A percentile compares a stretch with the other conserved stretches of the same genome.
phyloP scores from a whole-genome alignment of 2,888 invertebrate genomes.

The Pherbina coryleti region DNA sequence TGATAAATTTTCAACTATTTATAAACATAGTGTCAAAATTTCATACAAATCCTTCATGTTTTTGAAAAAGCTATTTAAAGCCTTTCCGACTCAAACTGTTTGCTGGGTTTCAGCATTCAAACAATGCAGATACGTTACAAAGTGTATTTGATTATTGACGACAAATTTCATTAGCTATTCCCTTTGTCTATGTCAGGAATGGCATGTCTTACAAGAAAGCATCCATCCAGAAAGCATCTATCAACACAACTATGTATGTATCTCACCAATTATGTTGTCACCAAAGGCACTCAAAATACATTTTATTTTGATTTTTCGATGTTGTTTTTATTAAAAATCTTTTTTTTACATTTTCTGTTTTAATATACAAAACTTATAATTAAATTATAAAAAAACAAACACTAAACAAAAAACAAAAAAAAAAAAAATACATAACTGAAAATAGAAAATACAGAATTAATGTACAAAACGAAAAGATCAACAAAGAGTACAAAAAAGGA shows the following conservation, averaged over 20 bases:
- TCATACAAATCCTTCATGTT: too few relatives aligned
- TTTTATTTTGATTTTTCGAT: constrained; percentile 18
- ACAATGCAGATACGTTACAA: not conserved
- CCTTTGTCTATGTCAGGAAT: not conserved
- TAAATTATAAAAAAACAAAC: constrained; percentile 23
- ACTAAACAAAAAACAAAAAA: not conserved
- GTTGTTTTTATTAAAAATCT: constrained; percentile 22
- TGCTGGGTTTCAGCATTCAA: too few relatives aligned
- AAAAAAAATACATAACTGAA: constrained; percentile 10
- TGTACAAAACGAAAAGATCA: constrained; percentile 26
- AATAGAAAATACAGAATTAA: constrained; percentile 32
- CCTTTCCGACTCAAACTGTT: too few relatives aligned
- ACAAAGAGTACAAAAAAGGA: not conserved
- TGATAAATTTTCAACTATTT: too few relatives aligned
- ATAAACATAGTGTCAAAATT: too few relatives aligned
- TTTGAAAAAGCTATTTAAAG: too few relatives aligned
- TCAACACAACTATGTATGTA: not conserved
- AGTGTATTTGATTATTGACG: constrained; percentile 9
- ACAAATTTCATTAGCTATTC: constrained; percentile 18
- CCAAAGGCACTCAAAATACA: constrained; percentile 23
- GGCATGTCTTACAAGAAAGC: not conserved
- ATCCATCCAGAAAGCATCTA: too few relatives aligned
- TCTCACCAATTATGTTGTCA: constrained; percentile 23
- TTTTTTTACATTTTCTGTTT: constrained; percentile 7
- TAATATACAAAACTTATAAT: constrained; percentile 8